Evolutionary conservation across 2,888 invertebrate genomes (phyloP), one percentile per base, ranked within the genome.

Genomic region (Drosophila antonietae): DNA sequence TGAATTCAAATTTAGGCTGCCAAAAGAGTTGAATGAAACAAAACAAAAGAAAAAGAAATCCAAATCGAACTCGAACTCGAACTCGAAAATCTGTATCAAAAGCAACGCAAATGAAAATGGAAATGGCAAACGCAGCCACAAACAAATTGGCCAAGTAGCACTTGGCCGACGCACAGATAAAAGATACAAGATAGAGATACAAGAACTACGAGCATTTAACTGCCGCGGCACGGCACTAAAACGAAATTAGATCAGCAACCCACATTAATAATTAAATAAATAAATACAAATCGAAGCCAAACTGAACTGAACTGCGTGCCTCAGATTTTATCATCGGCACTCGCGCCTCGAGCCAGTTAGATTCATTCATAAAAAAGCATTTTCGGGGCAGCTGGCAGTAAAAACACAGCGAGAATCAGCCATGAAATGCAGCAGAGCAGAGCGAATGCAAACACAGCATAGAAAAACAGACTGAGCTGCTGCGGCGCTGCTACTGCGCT

Each of bases 11-110:
- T 78, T 80, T 68, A 51, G 80, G 62, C 80, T 75, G 66, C 60
- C 78, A 35, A 59, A 47, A 61, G 67, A 70, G 81, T 80, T 80
- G 77, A 78, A 78, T 68, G 81, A 61, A 67, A 68, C 60, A 61
- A 78, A 76, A 78, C 81, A 78, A 78, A 63, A 76, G 60, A 57
- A 41, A 57, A 41, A n/a, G 56, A 56, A 58, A 72, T 33, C 60
- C 52, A 57, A 57, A 46, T 37, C 58, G 3, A 46, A 56, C 12
- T 28, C 49, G 10, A 49, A 28, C 6, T 8, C 23, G 23, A 46
- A 46, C 44, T 46, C 49, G 18, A 28, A 78, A 55, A 39, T 28
- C n/a, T 4, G 5, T 28, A 55, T 41, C 15, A 5, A 20, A 43
- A 31, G 7, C 12, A 55, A 35, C 46, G 20, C 53, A 37, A 33